Conservation (phyloP, 2,888 invertebrate genomes). For the Magallana nippona region DNA sequence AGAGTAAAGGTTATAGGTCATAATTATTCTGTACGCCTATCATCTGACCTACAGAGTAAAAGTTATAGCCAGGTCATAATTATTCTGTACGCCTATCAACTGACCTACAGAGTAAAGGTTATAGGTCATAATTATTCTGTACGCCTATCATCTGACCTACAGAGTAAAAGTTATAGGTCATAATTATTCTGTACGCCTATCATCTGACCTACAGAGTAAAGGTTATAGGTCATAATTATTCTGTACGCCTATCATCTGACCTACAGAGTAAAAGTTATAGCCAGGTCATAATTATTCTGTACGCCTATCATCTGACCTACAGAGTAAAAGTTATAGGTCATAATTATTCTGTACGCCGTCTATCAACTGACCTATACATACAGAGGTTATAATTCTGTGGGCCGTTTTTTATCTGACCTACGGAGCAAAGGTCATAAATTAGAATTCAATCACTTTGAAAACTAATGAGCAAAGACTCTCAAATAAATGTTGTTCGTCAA, state of each 20-base stretch:
- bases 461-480: too few relatives aligned
- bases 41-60: constrained; percentile 58
- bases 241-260: constrained; percentile 76
- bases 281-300: constrained; percentile 62
- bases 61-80: too few relatives aligned
- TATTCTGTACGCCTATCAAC: constrained; percentile 77
- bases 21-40: too few relatives aligned
- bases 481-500: too few relatives aligned
- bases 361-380: constrained; percentile 67
- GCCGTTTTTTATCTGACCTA: constrained; percentile 67
- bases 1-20: not conserved
- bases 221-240: constrained; percentile 57
- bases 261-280: constrained; percentile 49
- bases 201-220: constrained; percentile 59
- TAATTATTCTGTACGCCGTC: constrained; percentile 76
- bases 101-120: constrained; percentile 58
- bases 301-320: constrained; percentile 77
- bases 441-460: too few relatives aligned
- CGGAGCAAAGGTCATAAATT: not conserved
- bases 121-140: constrained; percentile 59
- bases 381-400: constrained; percentile 60
- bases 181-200: constrained; percentile 77
- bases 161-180: not conserved
- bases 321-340: not conserved
- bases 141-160: constrained; percentile 77